Evolutionary conservation across 2,888 invertebrate species (phyloP).

Genomic region (Lasioglossum oenotherae): DNA sequence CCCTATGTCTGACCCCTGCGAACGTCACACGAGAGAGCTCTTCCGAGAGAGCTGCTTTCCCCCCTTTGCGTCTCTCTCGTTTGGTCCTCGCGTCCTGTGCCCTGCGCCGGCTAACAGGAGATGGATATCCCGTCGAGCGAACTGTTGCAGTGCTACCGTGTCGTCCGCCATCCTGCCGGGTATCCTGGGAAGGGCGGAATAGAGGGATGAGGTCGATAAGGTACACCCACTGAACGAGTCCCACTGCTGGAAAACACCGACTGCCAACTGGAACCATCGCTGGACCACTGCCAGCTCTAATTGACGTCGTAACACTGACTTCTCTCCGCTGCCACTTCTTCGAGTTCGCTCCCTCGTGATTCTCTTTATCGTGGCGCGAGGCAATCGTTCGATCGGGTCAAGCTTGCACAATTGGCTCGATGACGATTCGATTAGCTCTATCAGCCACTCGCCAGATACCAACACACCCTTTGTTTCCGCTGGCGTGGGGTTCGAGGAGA

Average conservation of each 20-base stretch:
- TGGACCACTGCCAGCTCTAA: slow-evolving; percentile 8
- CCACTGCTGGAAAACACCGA: neutral
- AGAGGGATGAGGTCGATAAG: slow-evolving; percentile 29
- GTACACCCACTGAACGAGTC: neutral
- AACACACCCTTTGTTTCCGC: neutral
- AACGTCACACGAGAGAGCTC: slow-evolving; percentile 54
- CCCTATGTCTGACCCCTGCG: slow-evolving; percentile 78
- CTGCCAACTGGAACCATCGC: neutral
- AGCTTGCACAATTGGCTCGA: neutral
- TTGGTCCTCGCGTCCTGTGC: slow-evolving; percentile 53
- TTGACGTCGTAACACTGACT: neutral
- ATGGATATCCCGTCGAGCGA: slow-evolving; percentile 76
- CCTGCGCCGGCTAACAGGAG: slow-evolving; percentile 56
- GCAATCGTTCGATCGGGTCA: neutral
- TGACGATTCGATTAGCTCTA: slow-evolving; percentile 13
- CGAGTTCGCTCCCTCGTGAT: neutral
- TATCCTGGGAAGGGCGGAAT: slow-evolving; percentile 26
- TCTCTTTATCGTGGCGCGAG: neutral
- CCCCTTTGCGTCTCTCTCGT: slow-evolving; percentile 43
- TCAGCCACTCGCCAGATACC: neutral
- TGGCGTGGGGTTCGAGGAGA: neutral
- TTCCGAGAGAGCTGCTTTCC: slow-evolving; percentile 51
- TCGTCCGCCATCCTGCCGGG: slow-evolving; percentile 36
- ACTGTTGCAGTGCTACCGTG: slow-evolving; percentile 76
- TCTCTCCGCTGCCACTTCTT: neutral